Evolutionary conservation across 2,797 vertebrate genomes (phyloP).

Genomic region (Schizopygopsis malacanthus): DNA sequence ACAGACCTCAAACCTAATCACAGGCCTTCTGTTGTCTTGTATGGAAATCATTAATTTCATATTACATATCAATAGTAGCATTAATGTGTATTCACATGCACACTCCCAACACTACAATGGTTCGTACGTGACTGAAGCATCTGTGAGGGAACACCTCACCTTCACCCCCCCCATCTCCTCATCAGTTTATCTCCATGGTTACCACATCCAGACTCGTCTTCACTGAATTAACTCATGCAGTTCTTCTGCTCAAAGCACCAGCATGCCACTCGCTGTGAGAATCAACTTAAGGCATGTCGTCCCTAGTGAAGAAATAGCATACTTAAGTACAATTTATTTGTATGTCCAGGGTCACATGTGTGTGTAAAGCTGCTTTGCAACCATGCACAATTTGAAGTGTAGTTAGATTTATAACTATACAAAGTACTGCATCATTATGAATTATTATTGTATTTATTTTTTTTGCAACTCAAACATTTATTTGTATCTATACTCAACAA

Average conservation of each 20-base stretch:
- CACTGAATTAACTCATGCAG: conserved; percentile 24
- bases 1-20: neutral
- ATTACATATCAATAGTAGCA: neutral
- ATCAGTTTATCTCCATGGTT: conserved; percentile 75
- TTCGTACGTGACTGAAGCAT: neutral
- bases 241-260: conserved; percentile 9
- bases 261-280: neutral
- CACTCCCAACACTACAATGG: neutral
- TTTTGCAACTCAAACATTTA: too few relatives aligned
- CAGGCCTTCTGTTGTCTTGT: neutral
- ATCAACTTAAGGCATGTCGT: neutral
- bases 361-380: too few relatives aligned
- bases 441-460: too few relatives aligned
- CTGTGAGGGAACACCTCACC: conserved; percentile 26
- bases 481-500: too few relatives aligned
- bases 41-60: neutral
- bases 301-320: too few relatives aligned
- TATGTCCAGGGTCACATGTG: too few relatives aligned
- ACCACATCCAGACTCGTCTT: conserved; percentile 69
- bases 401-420: too few relatives aligned
- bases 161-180: conserved; percentile 64
- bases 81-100: neutral
- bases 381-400: too few relatives aligned
- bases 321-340: too few relatives aligned
- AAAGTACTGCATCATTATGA: too few relatives aligned